Percentiles rank a stretch among this genome's conserved stretches.
phyloP scores from a whole-genome alignment of 2,113 vertebrate species.

The Sylvia atricapilla region DNA sequence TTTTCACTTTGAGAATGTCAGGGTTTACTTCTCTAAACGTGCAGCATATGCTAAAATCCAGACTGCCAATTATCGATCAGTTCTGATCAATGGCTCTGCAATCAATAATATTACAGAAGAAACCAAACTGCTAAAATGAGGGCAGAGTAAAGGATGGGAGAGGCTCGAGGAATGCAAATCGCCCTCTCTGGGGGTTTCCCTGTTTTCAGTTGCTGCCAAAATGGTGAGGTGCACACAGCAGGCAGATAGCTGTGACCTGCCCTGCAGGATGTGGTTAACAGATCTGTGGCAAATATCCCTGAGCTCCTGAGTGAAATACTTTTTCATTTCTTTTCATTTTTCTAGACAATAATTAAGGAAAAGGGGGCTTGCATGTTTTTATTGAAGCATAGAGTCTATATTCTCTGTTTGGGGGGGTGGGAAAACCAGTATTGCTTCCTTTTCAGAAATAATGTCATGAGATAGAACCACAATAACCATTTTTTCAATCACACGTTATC shows the following conservation, averaged over 20 bases:
- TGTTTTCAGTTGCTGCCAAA: background rate
- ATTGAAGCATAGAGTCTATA: background rate
- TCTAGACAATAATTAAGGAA: background rate
- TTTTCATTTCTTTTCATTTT: background rate
- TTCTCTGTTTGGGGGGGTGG: fast-evolving
- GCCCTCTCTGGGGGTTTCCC: fast-evolving
- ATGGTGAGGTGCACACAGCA: background rate
- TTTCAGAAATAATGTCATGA: background rate
- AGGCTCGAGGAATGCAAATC: background rate
- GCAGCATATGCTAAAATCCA: background rate
- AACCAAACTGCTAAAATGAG: background rate
- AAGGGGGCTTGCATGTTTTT: background rate
- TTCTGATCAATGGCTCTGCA: conserved; percentile 1
- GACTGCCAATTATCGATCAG: background rate
- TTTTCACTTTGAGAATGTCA: background rate
- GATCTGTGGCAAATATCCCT: background rate
- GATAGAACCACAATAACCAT: background rate
- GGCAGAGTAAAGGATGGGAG: background rate
- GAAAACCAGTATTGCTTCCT: background rate
- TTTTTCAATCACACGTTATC: background rate
- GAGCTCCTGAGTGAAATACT: background rate
- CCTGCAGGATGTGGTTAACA: background rate
- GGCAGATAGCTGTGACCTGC: background rate
- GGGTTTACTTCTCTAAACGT: background rate
- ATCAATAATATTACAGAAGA: conserved; percentile 5